phyloP scores from a whole-genome alignment of 1,140 invertebrate species.

The Coelopa frigida region DNA sequence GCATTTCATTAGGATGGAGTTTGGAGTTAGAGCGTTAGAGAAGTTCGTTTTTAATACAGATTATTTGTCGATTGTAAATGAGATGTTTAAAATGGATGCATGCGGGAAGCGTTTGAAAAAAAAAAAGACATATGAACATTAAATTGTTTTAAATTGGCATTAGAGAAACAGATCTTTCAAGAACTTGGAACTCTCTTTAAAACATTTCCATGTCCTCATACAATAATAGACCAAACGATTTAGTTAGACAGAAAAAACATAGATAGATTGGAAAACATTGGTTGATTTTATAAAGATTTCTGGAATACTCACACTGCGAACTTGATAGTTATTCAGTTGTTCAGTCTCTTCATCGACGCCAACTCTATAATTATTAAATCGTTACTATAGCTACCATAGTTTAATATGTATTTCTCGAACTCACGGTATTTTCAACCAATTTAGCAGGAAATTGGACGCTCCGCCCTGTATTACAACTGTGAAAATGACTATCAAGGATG shows the following conservation, averaged over 20 bases:
- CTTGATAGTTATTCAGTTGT: conserved; percentile 64
- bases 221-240: conserved; percentile 17
- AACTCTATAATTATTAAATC: conserved; percentile 55
- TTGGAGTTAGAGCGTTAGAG: no score
- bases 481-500: conserved; percentile 90
- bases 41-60: no score
- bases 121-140: no score
- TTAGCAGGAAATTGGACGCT: conserved; percentile 80
- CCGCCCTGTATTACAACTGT: conserved; percentile 95
- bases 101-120: no score
- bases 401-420: conserved; percentile 30
- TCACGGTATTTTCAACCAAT: conserved; percentile 90
- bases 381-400: not conserved
- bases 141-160: no score
- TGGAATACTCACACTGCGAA: conserved; percentile 76
- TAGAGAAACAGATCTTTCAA: no score
- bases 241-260: not conserved
- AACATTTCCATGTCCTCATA: not conserved
- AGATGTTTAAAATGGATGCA: no score
- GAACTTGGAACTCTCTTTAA: not conserved
- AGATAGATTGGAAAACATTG: conserved; percentile 1
- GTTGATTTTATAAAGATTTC: no score
- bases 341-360: conserved; percentile 86
- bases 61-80: no score
- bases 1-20: no score